Percentiles rank a stretch among this genome's conserved stretches.
phyloP scores from a whole-genome alignment of 1,140 invertebrate genomes.

The Planococcus citri region DNA sequence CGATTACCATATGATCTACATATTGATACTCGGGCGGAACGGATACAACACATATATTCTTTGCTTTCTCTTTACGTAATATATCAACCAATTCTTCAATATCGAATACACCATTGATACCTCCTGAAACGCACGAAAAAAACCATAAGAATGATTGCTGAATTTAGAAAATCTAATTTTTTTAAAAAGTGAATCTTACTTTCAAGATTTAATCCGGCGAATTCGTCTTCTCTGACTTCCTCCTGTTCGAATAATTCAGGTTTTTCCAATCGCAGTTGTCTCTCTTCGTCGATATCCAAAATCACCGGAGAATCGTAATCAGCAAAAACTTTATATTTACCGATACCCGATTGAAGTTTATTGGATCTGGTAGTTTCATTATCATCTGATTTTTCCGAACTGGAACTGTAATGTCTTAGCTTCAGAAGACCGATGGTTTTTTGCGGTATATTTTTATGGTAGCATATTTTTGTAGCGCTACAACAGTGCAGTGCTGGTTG shows the following conservation, averaged over 20 bases:
- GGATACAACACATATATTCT: slow-evolving; percentile 65
- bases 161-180: slow-evolving; percentile 5
- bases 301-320: slow-evolving; percentile 49
- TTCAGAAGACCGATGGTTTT: background rate
- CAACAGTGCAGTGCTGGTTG: no score
- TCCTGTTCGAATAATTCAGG: slow-evolving; percentile 32
- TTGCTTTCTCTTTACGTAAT: slow-evolving; percentile 59
- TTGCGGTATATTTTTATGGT: background rate
- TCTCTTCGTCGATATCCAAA: slow-evolving; percentile 51
- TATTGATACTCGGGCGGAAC: slow-evolving; percentile 63
- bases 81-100: slow-evolving; percentile 71
- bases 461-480: background rate
- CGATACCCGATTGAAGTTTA: background rate
- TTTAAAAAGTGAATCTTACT: slow-evolving; percentile 33
- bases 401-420: background rate
- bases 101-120: slow-evolving; percentile 66
- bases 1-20: slow-evolving; percentile 69
- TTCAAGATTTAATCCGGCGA: slow-evolving; percentile 38
- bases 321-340: slow-evolving; percentile 45
- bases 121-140: slow-evolving; percentile 45
- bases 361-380: background rate
- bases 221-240: slow-evolving; percentile 39
- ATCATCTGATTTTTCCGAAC: background rate
- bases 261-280: slow-evolving; percentile 35
- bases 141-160: slow-evolving; percentile 9